Conservation (phyloP, 1,140 invertebrate genomes). For the Lepidurus arcticus region DNA sequence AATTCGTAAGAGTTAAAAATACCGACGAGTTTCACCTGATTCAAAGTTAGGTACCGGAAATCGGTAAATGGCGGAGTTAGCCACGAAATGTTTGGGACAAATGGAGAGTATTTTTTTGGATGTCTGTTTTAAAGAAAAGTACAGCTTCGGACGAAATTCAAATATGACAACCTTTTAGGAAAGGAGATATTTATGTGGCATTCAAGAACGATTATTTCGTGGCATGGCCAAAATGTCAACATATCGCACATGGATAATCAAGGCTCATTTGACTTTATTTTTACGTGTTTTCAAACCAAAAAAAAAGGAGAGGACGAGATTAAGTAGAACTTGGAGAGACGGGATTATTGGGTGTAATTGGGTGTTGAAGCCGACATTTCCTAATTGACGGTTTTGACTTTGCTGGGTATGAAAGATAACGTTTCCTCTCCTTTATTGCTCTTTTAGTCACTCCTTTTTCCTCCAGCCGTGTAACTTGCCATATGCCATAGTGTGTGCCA, state of each 20-base stretch:
- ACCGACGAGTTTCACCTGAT: too few species aligned
- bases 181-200: background rate
- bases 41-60: too few species aligned
- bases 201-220: background rate
- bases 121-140: background rate
- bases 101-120: too few species aligned
- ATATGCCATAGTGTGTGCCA: conserved; percentile 11
- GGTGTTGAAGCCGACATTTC: background rate
- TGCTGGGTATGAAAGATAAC: background rate
- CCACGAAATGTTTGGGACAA: too few species aligned
- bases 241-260: conserved; percentile 22
- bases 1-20: background rate
- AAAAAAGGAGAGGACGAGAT: background rate
- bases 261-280: background rate
- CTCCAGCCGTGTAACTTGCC: conserved; percentile 1
- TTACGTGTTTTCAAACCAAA: background rate
- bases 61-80: too few species aligned
- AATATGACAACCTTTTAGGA: background rate
- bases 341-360: background rate
- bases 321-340: background rate
- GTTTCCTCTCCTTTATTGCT: background rate
- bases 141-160: background rate
- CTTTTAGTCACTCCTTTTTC: background rate
- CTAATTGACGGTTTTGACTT: background rate
- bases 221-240: conserved; percentile 11